These are phyloP conservation scores for Oreochromis grahami DNA, from an alignment of 2,797 vertebrate species.

Conservation along the genomic window DNA sequence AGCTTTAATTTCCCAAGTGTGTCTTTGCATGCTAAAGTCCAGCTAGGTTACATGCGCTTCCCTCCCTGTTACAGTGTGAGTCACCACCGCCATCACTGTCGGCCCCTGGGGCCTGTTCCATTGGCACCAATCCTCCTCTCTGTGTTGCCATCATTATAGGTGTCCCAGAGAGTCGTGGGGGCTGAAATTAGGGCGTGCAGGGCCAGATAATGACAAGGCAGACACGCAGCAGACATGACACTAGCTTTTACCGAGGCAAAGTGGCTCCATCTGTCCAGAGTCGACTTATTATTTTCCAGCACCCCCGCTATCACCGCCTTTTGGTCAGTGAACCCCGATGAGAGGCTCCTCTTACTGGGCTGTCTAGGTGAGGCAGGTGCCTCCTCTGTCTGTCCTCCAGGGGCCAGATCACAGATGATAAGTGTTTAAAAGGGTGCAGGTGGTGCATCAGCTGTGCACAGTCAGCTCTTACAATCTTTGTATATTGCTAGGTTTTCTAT, in stretches of 20 bases:
- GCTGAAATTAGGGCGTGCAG: slow-evolving; percentile 64
- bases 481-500: slow-evolving; percentile 16
- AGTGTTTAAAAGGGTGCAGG: slow-evolving; percentile 45
- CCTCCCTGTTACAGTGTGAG: slow-evolving; percentile 37
- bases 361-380: slow-evolving; percentile 45
- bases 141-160: slow-evolving; percentile 67
- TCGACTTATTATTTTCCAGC: not conserved
- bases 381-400: slow-evolving; percentile 38
- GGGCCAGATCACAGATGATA: slow-evolving; percentile 52
- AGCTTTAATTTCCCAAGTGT: slow-evolving; percentile 15
- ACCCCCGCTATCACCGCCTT: not conserved
- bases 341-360: slow-evolving; percentile 3
- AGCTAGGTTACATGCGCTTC: slow-evolving; percentile 19
- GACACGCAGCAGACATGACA: slow-evolving; percentile 59
- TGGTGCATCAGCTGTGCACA: slow-evolving; percentile 36
- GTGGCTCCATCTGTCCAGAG: slow-evolving; percentile 67
- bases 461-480: slow-evolving; percentile 15
- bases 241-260: slow-evolving; percentile 59
- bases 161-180: slow-evolving; percentile 46
- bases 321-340: not conserved
- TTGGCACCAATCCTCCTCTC: slow-evolving; percentile 58
- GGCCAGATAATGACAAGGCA: slow-evolving; percentile 75
- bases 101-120: slow-evolving; percentile 49
- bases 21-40: slow-evolving; percentile 33
- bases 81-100: slow-evolving; percentile 31